phyloP scores from a whole-genome alignment of 2,797 vertebrate genomes.

The Melanogrammus aeglefinus region DNA sequence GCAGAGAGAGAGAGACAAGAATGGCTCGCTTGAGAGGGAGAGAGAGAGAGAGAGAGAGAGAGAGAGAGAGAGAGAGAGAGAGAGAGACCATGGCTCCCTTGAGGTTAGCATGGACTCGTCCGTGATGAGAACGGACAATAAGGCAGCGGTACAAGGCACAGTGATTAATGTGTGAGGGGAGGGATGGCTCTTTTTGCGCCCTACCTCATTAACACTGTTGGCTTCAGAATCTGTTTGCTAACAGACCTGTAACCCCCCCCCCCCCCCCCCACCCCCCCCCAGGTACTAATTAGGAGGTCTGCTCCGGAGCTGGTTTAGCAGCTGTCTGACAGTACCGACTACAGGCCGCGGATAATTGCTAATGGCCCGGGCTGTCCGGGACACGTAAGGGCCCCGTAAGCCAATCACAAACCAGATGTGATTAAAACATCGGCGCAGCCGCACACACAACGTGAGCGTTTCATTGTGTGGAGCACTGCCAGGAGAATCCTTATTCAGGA shows the following conservation, averaged over 20 bases:
- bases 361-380: conserved; percentile 28
- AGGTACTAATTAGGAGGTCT: conserved; percentile 67
- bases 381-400: conserved; percentile 33
- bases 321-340: conserved; percentile 50
- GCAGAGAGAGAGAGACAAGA: too few species aligned
- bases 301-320: conserved; percentile 42
- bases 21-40: too few species aligned
- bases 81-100: too few species aligned
- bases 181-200: conserved; percentile 13
- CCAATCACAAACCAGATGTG: conserved; percentile 55
- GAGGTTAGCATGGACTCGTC: conserved; percentile 19
- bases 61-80: too few species aligned
- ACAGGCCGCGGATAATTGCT: conserved; percentile 50
- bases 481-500: too few species aligned
- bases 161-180: conserved; percentile 47
- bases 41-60: too few species aligned
- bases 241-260: conserved; percentile 50
- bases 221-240: conserved; percentile 53
- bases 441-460: background rate
- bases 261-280: too few species aligned
- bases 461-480: background rate
- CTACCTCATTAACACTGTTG: conserved; percentile 62
- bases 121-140: conserved; percentile 39
- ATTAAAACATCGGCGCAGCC: conserved; percentile 43
- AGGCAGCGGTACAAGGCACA: conserved; percentile 51